phyloP scores from a whole-genome alignment of 2,888 invertebrate species.

The Abrostola tripartita region DNA sequence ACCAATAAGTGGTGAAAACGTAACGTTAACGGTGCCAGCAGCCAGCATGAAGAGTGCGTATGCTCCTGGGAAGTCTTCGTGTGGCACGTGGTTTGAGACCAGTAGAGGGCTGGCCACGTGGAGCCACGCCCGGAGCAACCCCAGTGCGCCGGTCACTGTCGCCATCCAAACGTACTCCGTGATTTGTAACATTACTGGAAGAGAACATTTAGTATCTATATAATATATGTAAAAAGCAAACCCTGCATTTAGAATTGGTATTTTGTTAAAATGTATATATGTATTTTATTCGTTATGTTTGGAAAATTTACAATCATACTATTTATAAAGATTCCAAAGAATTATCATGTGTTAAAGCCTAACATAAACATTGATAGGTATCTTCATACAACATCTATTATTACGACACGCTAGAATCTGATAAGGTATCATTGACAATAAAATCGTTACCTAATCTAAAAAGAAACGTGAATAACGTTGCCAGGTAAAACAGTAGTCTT shows the following conservation, averaged over 20 bases:
- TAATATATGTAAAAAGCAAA: too few species aligned
- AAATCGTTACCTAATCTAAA: conserved; percentile 73
- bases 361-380: conserved; percentile 13
- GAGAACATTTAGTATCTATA: too few species aligned
- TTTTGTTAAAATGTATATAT: background rate
- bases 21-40: conserved; percentile 90
- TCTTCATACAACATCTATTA: conserved; percentile 12
- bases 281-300: background rate
- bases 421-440: conserved; percentile 13
- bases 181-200: conserved; percentile 75
- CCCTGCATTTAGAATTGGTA: too few species aligned
- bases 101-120: conserved; percentile 91
- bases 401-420: conserved; percentile 10
- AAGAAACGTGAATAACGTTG: conserved; percentile 74
- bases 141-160: conserved; percentile 82
- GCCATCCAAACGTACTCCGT: conserved; percentile 71
- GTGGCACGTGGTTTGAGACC: conserved; percentile 90
- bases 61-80: conserved; percentile 91
- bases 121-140: conserved; percentile 90
- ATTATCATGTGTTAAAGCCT: conserved; percentile 2
- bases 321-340: conserved; percentile 1
- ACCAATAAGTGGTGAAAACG: conserved; percentile 91
- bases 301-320: background rate
- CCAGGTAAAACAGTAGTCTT: conserved; percentile 73
- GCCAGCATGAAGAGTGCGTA: conserved; percentile 92